Base-by-base conservation (phyloP, 2,113 vertebrate genomes). In the Albula glossodonta region DNA sequence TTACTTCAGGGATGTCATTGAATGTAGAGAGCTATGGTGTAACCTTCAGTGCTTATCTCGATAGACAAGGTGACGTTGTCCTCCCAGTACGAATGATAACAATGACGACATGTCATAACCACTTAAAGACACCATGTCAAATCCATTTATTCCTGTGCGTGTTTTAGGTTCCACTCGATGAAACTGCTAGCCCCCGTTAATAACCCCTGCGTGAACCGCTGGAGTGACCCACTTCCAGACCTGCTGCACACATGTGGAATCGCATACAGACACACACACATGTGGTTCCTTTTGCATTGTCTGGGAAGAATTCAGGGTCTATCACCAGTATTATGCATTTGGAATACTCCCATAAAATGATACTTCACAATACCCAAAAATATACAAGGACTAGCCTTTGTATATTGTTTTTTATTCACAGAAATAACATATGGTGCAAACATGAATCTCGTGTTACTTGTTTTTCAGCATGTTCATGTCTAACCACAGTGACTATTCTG, bases 31-130 rank as follows among this genome's bases (percentile, higher is more conserved):
- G 80, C 51, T 17, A 51, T 51, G 13, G 25, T 9, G 25, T 77
- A 82, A 82, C 85, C 85, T 78, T 86, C 51, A 50, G 41, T 3
- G 52, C 80, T 82, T 83, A 86, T 86, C 85, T 78, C 19, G 41
- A 78, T 11, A 9, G 81, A 78, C 85, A 83, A 77, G 63, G 85
- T 83, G 66, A 86, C 41, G 81, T 83, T 2, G 70, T 82, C 31
- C 22, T 41, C 80, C 85, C 51, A 82, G n/a, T 56, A 51, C 2
- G 50, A 51, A 53, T 31, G 70, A 57, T 83, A 83, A 78, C 52
- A 12, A 78, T 66, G 49, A 51, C 25, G 6, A 51, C 19, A 19
- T 19, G 19, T 83, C 53, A 31, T 41, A n/a, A 50, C 51, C 79
- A 74, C 70, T 86, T 86, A 83, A 79, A 82, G 12, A 81, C 51